Percentiles rank a stretch among this genome's conserved stretches.
These are phyloP conservation scores for Panzeria rudis DNA, from an alignment of 2,888 invertebrate species.

Conservation along the genomic window DNA sequence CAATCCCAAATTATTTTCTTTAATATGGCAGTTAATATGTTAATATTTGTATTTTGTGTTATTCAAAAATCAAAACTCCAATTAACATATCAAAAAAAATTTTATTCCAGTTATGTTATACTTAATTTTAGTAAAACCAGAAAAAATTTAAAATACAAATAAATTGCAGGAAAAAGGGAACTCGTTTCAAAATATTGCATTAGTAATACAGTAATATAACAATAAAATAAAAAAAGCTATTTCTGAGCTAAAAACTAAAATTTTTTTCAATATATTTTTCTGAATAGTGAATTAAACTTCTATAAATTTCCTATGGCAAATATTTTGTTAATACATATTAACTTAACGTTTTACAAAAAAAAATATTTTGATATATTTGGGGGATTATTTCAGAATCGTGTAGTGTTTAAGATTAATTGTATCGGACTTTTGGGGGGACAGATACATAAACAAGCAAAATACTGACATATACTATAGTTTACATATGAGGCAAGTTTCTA, in stretches of 20 bases:
- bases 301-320: not conserved
- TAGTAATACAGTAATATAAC: conserved; percentile 22
- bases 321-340: not conserved
- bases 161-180: not conserved
- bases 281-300: not conserved
- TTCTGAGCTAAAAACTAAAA: not conserved
- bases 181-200: not conserved
- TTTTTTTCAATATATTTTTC: not conserved
- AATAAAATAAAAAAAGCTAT: conserved; percentile 1
- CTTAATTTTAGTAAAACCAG: not conserved
- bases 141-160: conserved; percentile 15
- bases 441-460: conserved; percentile 4
- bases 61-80: conserved; percentile 25
- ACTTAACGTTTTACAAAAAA: not conserved
- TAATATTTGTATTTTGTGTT: conserved; percentile 36
- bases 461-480: conserved; percentile 1
- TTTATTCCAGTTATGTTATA: not conserved
- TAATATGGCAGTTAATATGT: conserved; percentile 33
- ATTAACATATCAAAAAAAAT: conserved; percentile 11
- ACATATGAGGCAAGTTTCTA: not conserved
- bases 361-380: not conserved
- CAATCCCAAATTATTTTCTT: too few relatives aligned
- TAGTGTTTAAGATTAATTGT: conserved; percentile 31
- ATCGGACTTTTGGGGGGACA: not conserved
- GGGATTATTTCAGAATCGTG: conserved; percentile 1